Evolutionary conservation across 2,113 vertebrate species (phyloP).

Genomic region (Aspidoscelis tigris): DNA sequence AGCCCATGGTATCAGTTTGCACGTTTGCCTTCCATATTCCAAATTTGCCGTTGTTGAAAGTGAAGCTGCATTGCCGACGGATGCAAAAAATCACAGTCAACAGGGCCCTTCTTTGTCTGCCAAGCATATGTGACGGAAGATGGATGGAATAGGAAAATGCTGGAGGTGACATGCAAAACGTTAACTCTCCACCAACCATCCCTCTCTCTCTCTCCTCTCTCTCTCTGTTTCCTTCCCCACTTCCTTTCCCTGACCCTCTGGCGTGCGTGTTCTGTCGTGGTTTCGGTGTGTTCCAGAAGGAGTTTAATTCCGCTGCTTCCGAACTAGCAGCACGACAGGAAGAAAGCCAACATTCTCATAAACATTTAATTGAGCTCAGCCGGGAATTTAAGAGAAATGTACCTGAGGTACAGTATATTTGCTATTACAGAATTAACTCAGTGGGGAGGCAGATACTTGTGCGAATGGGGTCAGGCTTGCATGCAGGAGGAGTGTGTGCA

Average conservation of each 20-base stretch:
- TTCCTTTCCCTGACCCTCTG: slow-evolving; percentile 31
- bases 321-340: slow-evolving; percentile 86
- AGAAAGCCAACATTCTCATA: slow-evolving; percentile 87
- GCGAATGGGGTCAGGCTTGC: slow-evolving; percentile 21
- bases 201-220: slow-evolving; percentile 26
- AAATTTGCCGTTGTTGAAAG: no score
- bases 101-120: not conserved
- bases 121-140: slow-evolving; percentile 58
- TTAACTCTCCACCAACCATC: slow-evolving; percentile 27
- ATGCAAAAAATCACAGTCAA: no score
- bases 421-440: slow-evolving; percentile 69
- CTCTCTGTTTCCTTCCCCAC: not conserved
- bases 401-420: slow-evolving; percentile 87
- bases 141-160: slow-evolving; percentile 74
- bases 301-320: slow-evolving; percentile 86
- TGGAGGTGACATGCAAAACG: slow-evolving; percentile 46
- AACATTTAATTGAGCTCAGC: slow-evolving; percentile 94
- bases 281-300: slow-evolving; percentile 84
- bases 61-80: no score
- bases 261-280: slow-evolving; percentile 35
- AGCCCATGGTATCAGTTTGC: no score
- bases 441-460: slow-evolving; percentile 49
- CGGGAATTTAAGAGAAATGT: slow-evolving; percentile 96
- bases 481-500: not conserved
- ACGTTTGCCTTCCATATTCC: no score